A percentile compares a stretch with the other conserved stretches of the same genome.
These are phyloP conservation scores for Drosophila antonietae DNA, from an alignment of 2,888 invertebrate genomes.

Conservation along the genomic window DNA sequence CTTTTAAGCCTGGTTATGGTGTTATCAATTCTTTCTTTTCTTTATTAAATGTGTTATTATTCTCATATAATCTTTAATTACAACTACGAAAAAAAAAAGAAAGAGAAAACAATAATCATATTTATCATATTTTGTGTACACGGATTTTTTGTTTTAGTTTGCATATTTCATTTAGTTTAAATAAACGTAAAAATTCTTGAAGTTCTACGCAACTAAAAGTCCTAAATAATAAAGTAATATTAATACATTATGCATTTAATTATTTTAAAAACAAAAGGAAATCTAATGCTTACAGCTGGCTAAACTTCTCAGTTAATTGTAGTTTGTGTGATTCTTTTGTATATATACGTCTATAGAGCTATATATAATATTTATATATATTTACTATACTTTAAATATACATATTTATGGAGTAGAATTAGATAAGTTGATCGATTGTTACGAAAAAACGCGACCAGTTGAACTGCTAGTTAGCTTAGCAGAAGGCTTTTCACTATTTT, in stretches of 20 bases:
- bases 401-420: slow-evolving; percentile 43
- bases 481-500: slow-evolving; percentile 26
- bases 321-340: slow-evolving; percentile 33
- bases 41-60: slow-evolving; percentile 26
- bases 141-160: slow-evolving; percentile 16
- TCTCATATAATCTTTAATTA: slow-evolving; percentile 9
- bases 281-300: slow-evolving; percentile 33
- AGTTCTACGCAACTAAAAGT: slow-evolving; percentile 36
- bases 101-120: slow-evolving; percentile 14
- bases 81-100: slow-evolving; percentile 24
- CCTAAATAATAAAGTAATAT: slow-evolving; percentile 11
- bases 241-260: slow-evolving; percentile 20
- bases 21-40: slow-evolving; percentile 29
- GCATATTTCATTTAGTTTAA: slow-evolving; percentile 39
- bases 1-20: slow-evolving; percentile 59
- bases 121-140: slow-evolving; percentile 33
- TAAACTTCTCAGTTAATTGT: slow-evolving; percentile 25
- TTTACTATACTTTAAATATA: slow-evolving; percentile 25
- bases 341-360: slow-evolving; percentile 43
- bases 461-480: slow-evolving; percentile 56
- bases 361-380: slow-evolving; percentile 26
- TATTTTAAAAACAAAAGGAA: slow-evolving; percentile 31
- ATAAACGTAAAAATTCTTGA: slow-evolving; percentile 39
- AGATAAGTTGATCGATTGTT: slow-evolving; percentile 51
- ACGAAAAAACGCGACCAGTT: slow-evolving; percentile 48